Base-by-base conservation (phyloP, 2,113 vertebrate genomes). In the Siniperca knerii region DNA sequence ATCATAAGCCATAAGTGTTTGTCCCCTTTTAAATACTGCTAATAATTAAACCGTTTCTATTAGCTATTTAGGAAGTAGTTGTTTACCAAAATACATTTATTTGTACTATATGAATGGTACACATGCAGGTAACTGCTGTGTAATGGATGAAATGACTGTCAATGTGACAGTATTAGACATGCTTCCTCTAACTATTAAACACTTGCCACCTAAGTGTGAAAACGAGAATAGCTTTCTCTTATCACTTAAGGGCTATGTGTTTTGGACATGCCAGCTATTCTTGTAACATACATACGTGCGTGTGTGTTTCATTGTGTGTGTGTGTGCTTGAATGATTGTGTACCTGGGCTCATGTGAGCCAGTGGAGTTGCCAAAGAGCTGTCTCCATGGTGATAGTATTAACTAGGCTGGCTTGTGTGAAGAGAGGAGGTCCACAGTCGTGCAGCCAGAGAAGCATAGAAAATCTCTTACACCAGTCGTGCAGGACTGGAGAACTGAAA, bases 371-470 rank as follows among this genome's bases (percentile, higher is more conserved):
- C 92, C 89, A 89, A 85, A 89, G 92, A 84, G 92, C 93, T 81
- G 93, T 94, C 92, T 93, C 93, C 92, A 95, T 95, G 93, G 94
- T 93, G 92, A 94, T 90, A 62, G 91, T 92, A 91, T 93, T 94
- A 93, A 93, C 90, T 88, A 89, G 93, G 79, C 90, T 90, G 89
- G 87, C 84, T 89, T 77, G 90, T 79, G 84, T 82, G 83, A 79
- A 74, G 69, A 92, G 85, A 91, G 84, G 91, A 89, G 92, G 79
- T 84, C 79, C 76, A 79, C 88, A 82, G 86, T 83, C 75, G 70
- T 88, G 84, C 82, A 89, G 77, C 79, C 70, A 87, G 61, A 87
- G 78, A 75, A 72, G 79, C 85, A 86, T 57, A 83, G 82, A 88
- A 75, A 88, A 92, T 86, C 86, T 90, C 71, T 62, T 77, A 33